Base-by-base conservation (phyloP, 2,888 invertebrate species). In the Tetranychus truncatus region DNA sequence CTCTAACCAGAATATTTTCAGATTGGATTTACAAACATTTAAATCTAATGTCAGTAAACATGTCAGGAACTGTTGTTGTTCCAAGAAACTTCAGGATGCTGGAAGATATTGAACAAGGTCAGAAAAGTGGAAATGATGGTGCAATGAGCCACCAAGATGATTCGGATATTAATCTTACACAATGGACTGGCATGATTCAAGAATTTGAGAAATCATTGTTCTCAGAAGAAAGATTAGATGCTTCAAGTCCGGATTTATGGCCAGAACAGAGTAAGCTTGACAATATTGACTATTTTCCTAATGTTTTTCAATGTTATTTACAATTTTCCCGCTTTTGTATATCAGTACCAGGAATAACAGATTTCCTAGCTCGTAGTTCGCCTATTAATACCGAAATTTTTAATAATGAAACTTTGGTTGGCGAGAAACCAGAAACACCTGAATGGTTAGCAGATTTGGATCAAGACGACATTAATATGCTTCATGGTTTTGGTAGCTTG, bases 101-200 rank as follows among this genome's bases (percentile, higher is more conserved):
- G 81, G 97, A 99, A 86, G 99, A 99, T 86, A 86, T 99, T 82
- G 99, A 99, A 85, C 93, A 95, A 84, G 99, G 97, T 79, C 95
- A 97, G 85, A 97, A 97, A 85, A 97, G 97, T 82, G 91, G 92
- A 81, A 94, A 95, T 79, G 97, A 99, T 87, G 97, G 46, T 11
- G 96, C 95, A 78, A 96, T 99, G 99, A 99, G 99, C 77, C 87
- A 99, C 79, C 95, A 95, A 85, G 93, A 93, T 82, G 97, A 97
- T 55, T 55, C 7, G 5, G 7, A 55, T 15, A 6, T 7, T 4
- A 55, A 2, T 2, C 6, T 55, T 6, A 55, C 7, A 5, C 46
- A 46, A 46, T 46, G 46, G 46, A 93, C 92, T 84, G 95, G 96
- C 81, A 96, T 96, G 91, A 97, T 99, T 81, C 24, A 24, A 34